Base-by-base conservation (phyloP, 2,113 vertebrate species). In the Myotis davidii region DNA sequence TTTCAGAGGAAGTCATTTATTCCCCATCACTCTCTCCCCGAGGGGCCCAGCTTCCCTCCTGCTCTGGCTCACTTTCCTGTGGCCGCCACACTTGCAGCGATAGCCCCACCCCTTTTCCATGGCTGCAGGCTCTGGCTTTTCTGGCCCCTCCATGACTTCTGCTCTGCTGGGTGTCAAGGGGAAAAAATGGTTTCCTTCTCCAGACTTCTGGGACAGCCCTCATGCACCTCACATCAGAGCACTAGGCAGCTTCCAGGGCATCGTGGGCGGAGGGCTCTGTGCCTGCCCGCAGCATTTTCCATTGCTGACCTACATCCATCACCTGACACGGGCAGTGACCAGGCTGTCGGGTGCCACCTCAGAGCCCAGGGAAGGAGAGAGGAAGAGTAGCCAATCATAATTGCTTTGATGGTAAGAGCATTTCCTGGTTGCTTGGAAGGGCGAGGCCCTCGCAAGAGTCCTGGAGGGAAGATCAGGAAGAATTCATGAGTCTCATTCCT, bases 31-130 rank as follows among this genome's bases (percentile, higher is more conserved):
- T 76, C 0, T 48, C 70, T 93, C 89, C 84, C 78, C 50, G 56
- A 89, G 79, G 67, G n/a, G 21, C 81, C 29, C 32, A 2, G 11
- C 69, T 29, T 50, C 27, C 50, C n/a, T 78, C 32, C 29, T 34
- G 34, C 50, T 54, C 59, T 6, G 23, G 72, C 14, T 59, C 48
- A 42, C 39, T 74, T 76, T 88, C 9, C 73, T 0, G 1, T 86
- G 87, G 61, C 42, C 0, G 1, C 37, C 84, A 72, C 4, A 17
- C 37, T 52, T 3, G 17, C 25, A 73, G 25, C 0, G 0, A 6
- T 7, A 27, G 13, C 9, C 20, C n/a, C 0, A 4, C 4, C 12
- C 13, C 32, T 72, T 73, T 45, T 45, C 6, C 0, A 4, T 18
- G 16, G 90, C 88, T 42, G 2, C 52, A 37, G 88, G 88, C 85